Percentiles rank a stretch among this genome's conserved stretches.
Conservation (phyloP, 2,797 vertebrate species). For the Tauraco hartlaubi region DNA sequence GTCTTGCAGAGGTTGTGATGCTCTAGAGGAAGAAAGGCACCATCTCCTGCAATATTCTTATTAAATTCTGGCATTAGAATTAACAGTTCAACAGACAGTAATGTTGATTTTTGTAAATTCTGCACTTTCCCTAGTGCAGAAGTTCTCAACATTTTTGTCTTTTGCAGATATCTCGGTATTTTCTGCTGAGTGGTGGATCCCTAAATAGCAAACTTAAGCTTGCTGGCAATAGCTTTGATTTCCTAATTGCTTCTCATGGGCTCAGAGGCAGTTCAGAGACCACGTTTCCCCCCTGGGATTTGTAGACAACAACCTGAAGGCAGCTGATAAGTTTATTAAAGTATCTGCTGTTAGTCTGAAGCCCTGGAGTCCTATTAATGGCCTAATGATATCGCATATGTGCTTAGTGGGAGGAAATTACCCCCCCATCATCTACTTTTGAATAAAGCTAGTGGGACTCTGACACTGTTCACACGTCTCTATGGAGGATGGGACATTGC, state of each 20-base stretch:
- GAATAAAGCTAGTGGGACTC: neutral
- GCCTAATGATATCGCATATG: neutral
- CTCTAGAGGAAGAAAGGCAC: neutral
- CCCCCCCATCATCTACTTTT: neutral
- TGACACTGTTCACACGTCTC: neutral
- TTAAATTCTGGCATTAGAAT: neutral
- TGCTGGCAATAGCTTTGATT: neutral
- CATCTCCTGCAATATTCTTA: neutral
- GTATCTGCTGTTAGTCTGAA: neutral
- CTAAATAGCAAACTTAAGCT: neutral
- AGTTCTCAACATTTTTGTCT: neutral
- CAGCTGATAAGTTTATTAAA: conserved; percentile 56
- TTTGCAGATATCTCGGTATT: neutral
- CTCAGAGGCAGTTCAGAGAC: neutral
- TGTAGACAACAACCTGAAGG: conserved; percentile 19
- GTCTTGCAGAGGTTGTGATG: fast-evolving
- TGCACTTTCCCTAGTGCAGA: neutral
- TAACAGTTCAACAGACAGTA: neutral
- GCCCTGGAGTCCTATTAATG: conserved; percentile 22
- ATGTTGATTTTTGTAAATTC: neutral
- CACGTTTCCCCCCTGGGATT: neutral
- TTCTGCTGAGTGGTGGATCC: neutral
- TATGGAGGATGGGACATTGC: neutral
- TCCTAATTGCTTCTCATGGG: conserved; percentile 44
- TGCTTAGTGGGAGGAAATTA: neutral